These are phyloP conservation scores for Brienomyrus longianalis DNA, from an alignment of 2,113 vertebrate genomes.

Conservation along the genomic window DNA sequence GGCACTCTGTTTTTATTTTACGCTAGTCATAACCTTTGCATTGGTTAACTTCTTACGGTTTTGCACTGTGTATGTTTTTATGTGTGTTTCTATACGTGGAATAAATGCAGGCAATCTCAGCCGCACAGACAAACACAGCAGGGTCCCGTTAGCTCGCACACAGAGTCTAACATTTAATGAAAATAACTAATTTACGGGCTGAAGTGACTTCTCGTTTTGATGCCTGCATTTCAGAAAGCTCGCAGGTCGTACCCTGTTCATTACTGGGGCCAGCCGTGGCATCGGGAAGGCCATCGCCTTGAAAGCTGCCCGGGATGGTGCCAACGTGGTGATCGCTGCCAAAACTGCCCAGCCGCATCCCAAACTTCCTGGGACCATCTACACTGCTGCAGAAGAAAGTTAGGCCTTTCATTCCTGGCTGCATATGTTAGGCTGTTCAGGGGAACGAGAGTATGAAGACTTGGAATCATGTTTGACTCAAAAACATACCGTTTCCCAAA, in stretches of 20 bases:
- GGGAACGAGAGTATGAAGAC: neutral
- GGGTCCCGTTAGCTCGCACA: neutral
- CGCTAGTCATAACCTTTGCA: neutral
- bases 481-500: neutral
- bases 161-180: neutral
- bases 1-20: neutral
- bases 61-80: neutral
- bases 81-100: neutral
- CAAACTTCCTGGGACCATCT: constrained; percentile 87
- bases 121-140: neutral
- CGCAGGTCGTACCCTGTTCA: constrained; percentile 84
- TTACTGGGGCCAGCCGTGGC: constrained; percentile 89
- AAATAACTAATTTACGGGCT: neutral
- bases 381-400: constrained; percentile 87
- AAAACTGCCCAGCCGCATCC: constrained; percentile 82
- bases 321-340: constrained; percentile 88
- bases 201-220: neutral
- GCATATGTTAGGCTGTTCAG: neutral
- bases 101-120: neutral
- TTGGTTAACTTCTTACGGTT: neutral
- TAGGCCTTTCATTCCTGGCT: constrained; percentile 29
- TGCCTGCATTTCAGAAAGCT: constrained; percentile 66
- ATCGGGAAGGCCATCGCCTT: constrained; percentile 94
- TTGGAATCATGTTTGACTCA: neutral
- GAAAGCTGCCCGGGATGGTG: constrained; percentile 90